Conservation (phyloP, 2,797 vertebrate species). For the Cottoperca gobio region DNA sequence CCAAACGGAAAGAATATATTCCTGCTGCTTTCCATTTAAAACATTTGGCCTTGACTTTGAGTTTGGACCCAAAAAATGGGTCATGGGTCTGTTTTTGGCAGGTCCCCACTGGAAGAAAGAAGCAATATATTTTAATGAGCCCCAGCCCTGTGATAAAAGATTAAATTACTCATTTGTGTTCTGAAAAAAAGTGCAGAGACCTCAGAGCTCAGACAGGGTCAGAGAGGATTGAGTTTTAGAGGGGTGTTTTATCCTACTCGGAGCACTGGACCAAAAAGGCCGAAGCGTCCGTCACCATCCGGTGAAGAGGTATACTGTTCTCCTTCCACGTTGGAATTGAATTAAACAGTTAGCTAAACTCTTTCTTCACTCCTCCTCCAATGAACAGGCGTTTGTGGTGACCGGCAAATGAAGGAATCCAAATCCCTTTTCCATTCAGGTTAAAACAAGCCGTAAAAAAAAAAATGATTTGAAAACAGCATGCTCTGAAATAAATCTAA, state of each 20-base stretch:
- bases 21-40: slow-evolving; percentile 37
- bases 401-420: slow-evolving; percentile 20
- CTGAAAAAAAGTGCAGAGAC: slow-evolving; percentile 35
- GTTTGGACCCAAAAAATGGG: slow-evolving; percentile 49
- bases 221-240: slow-evolving; percentile 44
- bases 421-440: slow-evolving; percentile 46
- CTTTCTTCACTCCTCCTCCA: slow-evolving; percentile 1
- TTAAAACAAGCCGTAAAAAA: slow-evolving; percentile 29
- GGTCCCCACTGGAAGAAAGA: slow-evolving; percentile 55
- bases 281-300: slow-evolving; percentile 8
- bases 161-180: slow-evolving; percentile 67
- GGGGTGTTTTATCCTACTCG: slow-evolving; percentile 41
- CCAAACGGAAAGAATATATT: slow-evolving; percentile 19
- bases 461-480: slow-evolving; percentile 36
- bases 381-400: slow-evolving; percentile 6
- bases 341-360: slow-evolving; percentile 16
- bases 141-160: slow-evolving; percentile 60
- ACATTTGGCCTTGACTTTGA: slow-evolving; percentile 20
- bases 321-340: slow-evolving; percentile 5
- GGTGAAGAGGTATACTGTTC: slow-evolving; percentile 4
- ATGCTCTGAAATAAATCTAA: slow-evolving; percentile 19
- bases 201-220: slow-evolving; percentile 30
- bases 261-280: slow-evolving; percentile 29
- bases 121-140: slow-evolving; percentile 73
- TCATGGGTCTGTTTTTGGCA: slow-evolving; percentile 61